A percentile compares a stretch with the other conserved stretches of the same genome.
These are phyloP conservation scores for Rotaria macrura DNA, from an alignment of 2,888 invertebrate genomes.

Conservation along the genomic window DNA sequence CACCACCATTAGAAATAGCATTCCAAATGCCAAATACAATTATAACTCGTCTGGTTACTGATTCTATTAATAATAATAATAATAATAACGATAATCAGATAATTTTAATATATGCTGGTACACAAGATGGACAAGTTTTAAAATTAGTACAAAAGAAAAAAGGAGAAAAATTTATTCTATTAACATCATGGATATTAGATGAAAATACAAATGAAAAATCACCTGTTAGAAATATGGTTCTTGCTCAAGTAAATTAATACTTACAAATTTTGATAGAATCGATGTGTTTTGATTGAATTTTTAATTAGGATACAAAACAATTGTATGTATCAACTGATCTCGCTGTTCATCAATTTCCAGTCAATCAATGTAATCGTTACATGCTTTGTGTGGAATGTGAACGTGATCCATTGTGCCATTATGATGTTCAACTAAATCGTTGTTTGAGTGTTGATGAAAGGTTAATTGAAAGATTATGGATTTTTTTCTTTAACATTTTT, in stretches of 20 bases:
- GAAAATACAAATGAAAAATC: background rate
- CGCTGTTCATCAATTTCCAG: background rate
- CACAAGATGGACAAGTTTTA: background rate
- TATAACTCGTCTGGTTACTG: background rate
- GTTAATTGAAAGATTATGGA: background rate
- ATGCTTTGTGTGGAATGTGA: conserved; percentile 23
- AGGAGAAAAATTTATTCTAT: background rate
- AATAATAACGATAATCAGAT: background rate
- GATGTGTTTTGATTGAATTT: background rate
- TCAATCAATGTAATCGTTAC: conserved; percentile 27
- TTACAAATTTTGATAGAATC: too few relatives aligned
- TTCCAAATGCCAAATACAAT: conserved; percentile 11
- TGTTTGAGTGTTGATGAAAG: conserved; percentile 15
- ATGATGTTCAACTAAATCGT: conserved; percentile 25
- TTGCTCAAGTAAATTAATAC: background rate
- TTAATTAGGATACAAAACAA: background rate
- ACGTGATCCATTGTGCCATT: conserved; percentile 31
- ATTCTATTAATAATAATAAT: background rate
- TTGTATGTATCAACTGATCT: conserved; percentile 8
- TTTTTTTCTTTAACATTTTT: background rate
- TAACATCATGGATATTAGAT: conserved; percentile 11
- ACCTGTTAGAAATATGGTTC: conserved; percentile 15
- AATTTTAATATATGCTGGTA: background rate
- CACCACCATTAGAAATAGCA: background rate
- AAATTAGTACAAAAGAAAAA: conserved; percentile 11